Evolutionary conservation across 2,797 vertebrate species (phyloP).

Genomic region (Pempheris klunzingeri): DNA sequence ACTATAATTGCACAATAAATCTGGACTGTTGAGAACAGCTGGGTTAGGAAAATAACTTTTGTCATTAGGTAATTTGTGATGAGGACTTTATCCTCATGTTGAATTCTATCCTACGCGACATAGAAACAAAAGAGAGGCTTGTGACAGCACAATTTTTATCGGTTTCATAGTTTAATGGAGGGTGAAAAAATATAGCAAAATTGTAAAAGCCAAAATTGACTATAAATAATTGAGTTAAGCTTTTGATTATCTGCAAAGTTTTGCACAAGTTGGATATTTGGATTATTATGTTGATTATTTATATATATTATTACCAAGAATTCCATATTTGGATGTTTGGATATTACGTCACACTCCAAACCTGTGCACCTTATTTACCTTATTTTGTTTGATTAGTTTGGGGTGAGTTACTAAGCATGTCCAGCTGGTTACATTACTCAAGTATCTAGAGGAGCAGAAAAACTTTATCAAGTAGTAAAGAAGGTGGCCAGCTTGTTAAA

Average conservation of each 20-base stretch:
- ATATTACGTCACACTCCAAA: background rate
- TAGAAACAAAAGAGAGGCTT: background rate
- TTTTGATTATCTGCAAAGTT: background rate
- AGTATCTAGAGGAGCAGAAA: background rate
- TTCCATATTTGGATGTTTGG: background rate
- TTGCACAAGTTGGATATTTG: background rate
- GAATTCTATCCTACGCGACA: conserved; percentile 21
- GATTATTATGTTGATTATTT: background rate
- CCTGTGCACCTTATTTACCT: background rate
- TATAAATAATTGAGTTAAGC: background rate
- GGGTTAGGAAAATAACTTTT: conserved; percentile 53
- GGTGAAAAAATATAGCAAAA: background rate
- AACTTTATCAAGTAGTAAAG: background rate
- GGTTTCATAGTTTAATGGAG: background rate
- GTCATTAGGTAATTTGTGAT: conserved; percentile 40
- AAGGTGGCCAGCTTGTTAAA: background rate
- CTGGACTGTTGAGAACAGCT: conserved; percentile 36
- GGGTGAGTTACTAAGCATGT: background rate
- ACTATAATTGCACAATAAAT: conserved; percentile 65
- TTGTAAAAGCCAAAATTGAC: background rate
- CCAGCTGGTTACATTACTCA: background rate
- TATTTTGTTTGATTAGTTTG: background rate
- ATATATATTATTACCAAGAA: background rate
- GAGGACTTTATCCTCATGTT: conserved; percentile 26
- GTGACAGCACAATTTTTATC: background rate